Base-by-base conservation (phyloP, 2,888 invertebrate genomes). In the Philopedon plagiatum region DNA sequence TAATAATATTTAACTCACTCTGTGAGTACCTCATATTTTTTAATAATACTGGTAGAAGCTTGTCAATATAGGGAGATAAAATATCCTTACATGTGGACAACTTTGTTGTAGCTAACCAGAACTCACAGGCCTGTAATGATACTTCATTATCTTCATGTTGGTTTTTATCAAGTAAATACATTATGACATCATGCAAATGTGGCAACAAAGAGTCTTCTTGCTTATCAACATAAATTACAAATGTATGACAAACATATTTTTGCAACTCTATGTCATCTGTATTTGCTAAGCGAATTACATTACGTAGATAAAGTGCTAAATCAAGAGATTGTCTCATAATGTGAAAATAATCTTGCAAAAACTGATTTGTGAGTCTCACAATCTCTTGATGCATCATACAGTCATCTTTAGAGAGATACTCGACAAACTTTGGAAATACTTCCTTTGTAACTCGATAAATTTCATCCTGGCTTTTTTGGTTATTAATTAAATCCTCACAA, bases 11-110 rank as follows among this genome's bases (percentile, higher is more conserved):
- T 80, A 99, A 94, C 86, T 99, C 99, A 83, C 96, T 94, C 83
- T 97, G 96, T 0, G 98, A 97, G 87, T 99, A 99, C 79, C 95
- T 93, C 99, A 99, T 99, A 76, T 98, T 97, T 76, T 93, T 93
- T 18, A 99, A 93, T 70, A 99, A 88, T 75, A 98, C 91, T 0
- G 99, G 99, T 73, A 99, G 90, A 34, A 99, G 87, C 75, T 94
- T 91, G 0, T 91, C 90, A 79, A 99, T 89, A 84, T 97, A 94
- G 0, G 94, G 93, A 1, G 91, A 89, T 5, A 99, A 87, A 19
- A 96, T 95, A 83, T 97, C 97, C 84, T 94, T 93, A 85, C 99
- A 99, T 76, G 97, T 91, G 79, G 91, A 92, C 81, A 97, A 94
- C 83, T 99, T 99, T 1, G 98, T 97, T 51, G 98, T 88, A 0